A percentile compares a stretch with the other conserved stretches of the same genome.
These are phyloP conservation scores for Oncorhynchus keta DNA, from an alignment of 2,113 vertebrate species.

Conservation along the genomic window DNA sequence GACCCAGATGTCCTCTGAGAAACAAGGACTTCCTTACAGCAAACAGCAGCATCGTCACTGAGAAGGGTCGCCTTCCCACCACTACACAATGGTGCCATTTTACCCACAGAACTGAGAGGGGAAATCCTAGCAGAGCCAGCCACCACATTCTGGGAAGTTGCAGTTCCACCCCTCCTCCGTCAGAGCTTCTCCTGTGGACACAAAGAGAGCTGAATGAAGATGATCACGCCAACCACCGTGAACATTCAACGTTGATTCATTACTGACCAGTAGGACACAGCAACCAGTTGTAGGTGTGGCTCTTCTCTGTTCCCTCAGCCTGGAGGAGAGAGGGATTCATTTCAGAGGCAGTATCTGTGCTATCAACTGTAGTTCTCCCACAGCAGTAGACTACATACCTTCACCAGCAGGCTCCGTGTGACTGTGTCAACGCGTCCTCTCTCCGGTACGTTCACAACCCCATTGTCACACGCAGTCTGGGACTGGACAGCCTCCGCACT, in stretches of 20 bases:
- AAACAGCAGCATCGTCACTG: background rate
- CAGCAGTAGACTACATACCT: constrained; percentile 60
- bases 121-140: constrained; percentile 54
- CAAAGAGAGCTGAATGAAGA: background rate
- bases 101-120: constrained; percentile 67
- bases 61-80: background rate
- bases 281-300: constrained; percentile 53
- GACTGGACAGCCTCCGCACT: constrained; percentile 74
- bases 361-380: background rate
- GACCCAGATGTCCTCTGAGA: constrained; percentile 83
- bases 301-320: constrained; percentile 63
- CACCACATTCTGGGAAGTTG: constrained; percentile 56
- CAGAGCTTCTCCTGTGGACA: constrained; percentile 34
- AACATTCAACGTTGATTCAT: background rate
- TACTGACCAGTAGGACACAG: constrained; percentile 62
- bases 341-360: background rate
- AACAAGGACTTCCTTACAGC: background rate
- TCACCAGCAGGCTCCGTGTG: constrained; percentile 76
- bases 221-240: background rate
- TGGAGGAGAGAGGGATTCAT: constrained; percentile 19
- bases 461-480: constrained; percentile 63
- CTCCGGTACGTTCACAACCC: constrained; percentile 70
- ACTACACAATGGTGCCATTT: background rate
- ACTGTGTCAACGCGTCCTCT: constrained; percentile 77
- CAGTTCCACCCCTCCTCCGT: constrained; percentile 44